These are phyloP conservation scores for Cyanistes caeruleus DNA, from an alignment of 2,113 vertebrate genomes.

Conservation along the genomic window DNA sequence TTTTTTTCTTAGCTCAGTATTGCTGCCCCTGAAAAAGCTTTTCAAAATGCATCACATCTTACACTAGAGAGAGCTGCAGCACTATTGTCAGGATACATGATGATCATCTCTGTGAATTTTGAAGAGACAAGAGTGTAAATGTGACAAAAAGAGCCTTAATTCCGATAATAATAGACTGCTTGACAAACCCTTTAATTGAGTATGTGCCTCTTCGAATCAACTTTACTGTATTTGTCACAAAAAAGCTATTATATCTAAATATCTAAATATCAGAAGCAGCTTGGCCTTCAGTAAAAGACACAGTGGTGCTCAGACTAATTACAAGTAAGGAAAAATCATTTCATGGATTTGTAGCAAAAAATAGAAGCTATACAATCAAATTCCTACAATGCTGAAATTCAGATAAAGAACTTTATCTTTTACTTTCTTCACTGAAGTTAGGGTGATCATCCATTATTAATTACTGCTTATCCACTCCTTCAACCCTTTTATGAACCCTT, in stretches of 20 bases:
- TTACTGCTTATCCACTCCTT: neutral
- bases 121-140: neutral
- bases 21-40: neutral
- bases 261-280: neutral
- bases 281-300: neutral
- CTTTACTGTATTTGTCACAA: neutral
- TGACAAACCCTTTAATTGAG: neutral
- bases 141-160: neutral
- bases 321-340: neutral
- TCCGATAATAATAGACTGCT: neutral
- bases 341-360: neutral
- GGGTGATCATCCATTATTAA: neutral
- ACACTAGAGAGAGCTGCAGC: constrained; percentile 4
- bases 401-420: neutral
- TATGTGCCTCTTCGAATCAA: neutral
- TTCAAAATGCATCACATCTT: neutral
- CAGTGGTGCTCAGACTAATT: neutral
- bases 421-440: neutral
- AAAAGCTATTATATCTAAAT: neutral
- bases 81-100: neutral
- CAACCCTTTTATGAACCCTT: neutral
- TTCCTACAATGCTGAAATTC: neutral
- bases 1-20: neutral
- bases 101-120: neutral
- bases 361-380: neutral